Evolutionary conservation across 64 coral and sea anemone genomes (phyloP), one percentile per base, ranked within the genome.

Genomic region (Platygyra sinensis): DNA sequence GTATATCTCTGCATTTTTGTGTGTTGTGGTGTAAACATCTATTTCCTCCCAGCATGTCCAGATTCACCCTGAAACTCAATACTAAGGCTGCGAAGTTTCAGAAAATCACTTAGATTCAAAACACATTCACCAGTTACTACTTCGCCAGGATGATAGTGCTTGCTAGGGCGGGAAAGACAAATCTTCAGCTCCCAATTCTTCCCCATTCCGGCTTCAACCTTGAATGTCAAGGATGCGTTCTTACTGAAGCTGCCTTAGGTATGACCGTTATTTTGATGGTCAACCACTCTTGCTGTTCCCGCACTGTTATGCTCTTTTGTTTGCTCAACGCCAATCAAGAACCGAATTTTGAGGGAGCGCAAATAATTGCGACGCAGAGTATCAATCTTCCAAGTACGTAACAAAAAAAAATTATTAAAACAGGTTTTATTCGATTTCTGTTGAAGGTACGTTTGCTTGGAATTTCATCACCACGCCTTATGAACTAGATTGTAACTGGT

Each of bases 1-100:
- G 72, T 96, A 96, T 52, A 96, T 83, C 77, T 96, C 94, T 82
- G 93, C 94, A 50, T 96, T 91, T 89, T 96, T 96, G 38, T 96
- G 94, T 1, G 91, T 82, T 15, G 89, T 61, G 9, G 94, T 96
- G 33, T 96, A 96, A 18, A 92, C 20, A 38, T 96, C 87, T 6
- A 86, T 96, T 60, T 96, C 91, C 30, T 96, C 87, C 94, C 94
- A 96, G 36, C 62, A 90, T 0, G 94, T 96, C 80, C 91, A 89
- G 94, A 87, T 76, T 96, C 94, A 16, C 94, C 94, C 27, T 93
- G 87, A 50, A 96, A 96, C 82, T 96, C 94, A 22, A 96, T 64
- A 38, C 76, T 84, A 49, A 96, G 80, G 69, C 88, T 90, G 28
- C 91, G 94, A 87, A 96, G 93, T 50, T 96, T 96, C 39, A 96